Conservation (phyloP, 2,888 invertebrate genomes). For the Acleris cristana region DNA sequence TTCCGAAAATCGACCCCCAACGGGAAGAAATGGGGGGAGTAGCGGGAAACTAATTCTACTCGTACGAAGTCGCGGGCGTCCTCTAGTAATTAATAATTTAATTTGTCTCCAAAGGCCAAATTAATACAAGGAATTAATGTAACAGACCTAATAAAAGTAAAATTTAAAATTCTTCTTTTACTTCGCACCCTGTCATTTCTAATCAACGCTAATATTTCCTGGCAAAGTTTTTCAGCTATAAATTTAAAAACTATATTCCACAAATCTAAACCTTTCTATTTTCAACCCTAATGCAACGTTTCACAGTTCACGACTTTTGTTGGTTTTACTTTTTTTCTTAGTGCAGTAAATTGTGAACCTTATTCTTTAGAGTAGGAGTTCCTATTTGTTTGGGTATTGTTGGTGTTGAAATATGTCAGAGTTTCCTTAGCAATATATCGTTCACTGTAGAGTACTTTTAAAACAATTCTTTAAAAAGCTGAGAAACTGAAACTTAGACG, state of each 20-base stretch:
- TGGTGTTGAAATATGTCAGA: slow-evolving; percentile 13
- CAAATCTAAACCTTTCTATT: neutral
- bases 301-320: neutral
- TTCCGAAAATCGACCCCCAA: too few relatives aligned
- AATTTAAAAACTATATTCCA: slow-evolving; percentile 8
- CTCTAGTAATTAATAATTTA: too few relatives aligned
- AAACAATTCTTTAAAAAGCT: slow-evolving; percentile 12
- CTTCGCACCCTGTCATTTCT: slow-evolving; percentile 9
- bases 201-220: slow-evolving; percentile 12
- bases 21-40: too few relatives aligned
- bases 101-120: too few relatives aligned
- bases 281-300: neutral
- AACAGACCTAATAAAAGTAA: too few relatives aligned
- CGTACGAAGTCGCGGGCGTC: too few relatives aligned
- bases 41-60: too few relatives aligned
- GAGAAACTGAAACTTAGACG: neutral
- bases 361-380: neutral
- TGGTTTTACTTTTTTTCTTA: neutral
- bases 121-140: too few relatives aligned
- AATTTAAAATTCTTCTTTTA: too few relatives aligned
- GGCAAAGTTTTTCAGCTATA: slow-evolving; percentile 7
- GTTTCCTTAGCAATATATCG: slow-evolving; percentile 4
- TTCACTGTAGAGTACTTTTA: slow-evolving; percentile 9
- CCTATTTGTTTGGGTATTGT: neutral
- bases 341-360: neutral